Percentiles rank a stretch among this genome's conserved stretches.
These are phyloP conservation scores for Chinchilla lanigera DNA, from an alignment of 2,113 vertebrate genomes.

Conservation along the genomic window DNA sequence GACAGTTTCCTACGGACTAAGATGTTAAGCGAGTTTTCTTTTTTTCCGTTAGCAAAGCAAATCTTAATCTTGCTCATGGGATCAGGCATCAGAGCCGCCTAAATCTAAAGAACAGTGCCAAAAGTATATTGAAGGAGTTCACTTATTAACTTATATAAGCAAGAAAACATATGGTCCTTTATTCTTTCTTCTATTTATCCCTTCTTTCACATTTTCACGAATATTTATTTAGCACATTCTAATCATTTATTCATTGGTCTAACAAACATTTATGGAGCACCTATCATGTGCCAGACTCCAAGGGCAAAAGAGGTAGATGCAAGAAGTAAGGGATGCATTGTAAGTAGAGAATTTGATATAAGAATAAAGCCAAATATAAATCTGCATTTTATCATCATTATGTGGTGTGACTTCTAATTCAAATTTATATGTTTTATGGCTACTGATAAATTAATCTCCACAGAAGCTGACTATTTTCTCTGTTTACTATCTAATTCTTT, in stretches of 20 bases:
- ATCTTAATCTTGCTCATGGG: not conserved
- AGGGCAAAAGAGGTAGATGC: not conserved
- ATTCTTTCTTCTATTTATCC: not conserved
- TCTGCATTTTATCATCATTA: not conserved
- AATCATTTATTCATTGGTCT: not conserved
- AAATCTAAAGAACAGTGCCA: not conserved
- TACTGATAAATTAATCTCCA: not conserved
- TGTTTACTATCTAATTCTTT: rapidly evolving
- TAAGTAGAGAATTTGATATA: not conserved
- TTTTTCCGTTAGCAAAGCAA: not conserved
- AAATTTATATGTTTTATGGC: too few relatives aligned
- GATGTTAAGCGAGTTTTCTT: not conserved
- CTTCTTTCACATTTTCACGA: not conserved
- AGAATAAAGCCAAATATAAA: not conserved
- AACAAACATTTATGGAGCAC: not conserved
- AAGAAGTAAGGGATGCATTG: not conserved
- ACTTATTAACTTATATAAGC: not conserved
- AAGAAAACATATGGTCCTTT: not conserved
- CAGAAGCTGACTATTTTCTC: rapidly evolving
- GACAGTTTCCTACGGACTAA: not conserved
- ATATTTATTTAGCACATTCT: not conserved
- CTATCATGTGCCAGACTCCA: not conserved
- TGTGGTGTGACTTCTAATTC: not conserved
- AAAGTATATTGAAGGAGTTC: not conserved
- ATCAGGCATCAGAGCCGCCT: not conserved